phyloP scores from a whole-genome alignment of 2,797 vertebrate genomes.

The Microhierax caerulescens region DNA sequence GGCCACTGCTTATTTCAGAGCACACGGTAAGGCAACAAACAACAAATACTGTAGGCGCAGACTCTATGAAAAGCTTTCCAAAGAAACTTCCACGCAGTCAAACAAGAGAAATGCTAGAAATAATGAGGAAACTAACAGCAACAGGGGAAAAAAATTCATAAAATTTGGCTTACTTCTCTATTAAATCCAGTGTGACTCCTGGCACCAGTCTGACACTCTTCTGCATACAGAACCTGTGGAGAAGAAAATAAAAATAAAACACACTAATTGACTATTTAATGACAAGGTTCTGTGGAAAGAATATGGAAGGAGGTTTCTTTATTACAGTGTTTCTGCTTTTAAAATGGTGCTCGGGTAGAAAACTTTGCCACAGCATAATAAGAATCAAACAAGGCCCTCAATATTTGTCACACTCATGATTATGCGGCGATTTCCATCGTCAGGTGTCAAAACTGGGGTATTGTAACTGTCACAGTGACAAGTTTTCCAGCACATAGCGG shows the following conservation, averaged over 20 bases:
- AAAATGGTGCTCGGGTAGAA: not conserved
- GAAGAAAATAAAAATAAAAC: slow-evolving; percentile 22
- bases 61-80: not conserved
- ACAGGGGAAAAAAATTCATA: not conserved
- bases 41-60: not conserved
- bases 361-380: not conserved
- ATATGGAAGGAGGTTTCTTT: not conserved
- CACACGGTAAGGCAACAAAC: fast-evolving
- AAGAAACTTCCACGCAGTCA: not conserved
- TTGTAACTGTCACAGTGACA: slow-evolving; percentile 7
- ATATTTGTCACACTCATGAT: not conserved
- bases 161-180: slow-evolving; percentile 90
- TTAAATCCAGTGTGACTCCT: slow-evolving; percentile 96
- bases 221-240: slow-evolving; percentile 96
- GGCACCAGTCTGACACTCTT: slow-evolving; percentile 96
- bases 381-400: not conserved
- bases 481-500: not conserved
- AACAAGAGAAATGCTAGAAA: not conserved
- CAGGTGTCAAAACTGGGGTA: not conserved
- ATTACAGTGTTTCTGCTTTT: not conserved
- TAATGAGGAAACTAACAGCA: not conserved
- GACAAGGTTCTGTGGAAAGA: not conserved
- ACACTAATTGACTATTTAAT: not conserved
- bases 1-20: not conserved
- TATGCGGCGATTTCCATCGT: not conserved